Base-by-base conservation (phyloP, 2,888 invertebrate species). In the Hoplodrina ambigua region DNA sequence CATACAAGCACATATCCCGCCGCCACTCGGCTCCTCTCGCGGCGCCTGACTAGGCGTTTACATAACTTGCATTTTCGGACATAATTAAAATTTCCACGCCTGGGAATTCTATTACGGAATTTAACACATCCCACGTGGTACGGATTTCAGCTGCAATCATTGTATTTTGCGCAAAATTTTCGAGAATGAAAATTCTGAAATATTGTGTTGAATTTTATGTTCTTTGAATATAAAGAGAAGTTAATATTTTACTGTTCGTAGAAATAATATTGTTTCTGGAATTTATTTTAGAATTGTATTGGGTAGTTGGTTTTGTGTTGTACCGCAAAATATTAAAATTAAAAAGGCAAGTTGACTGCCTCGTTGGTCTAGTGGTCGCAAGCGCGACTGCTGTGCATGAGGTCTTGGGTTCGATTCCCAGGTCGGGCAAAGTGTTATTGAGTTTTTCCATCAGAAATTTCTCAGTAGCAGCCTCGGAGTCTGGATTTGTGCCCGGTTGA, bases 21-120 rank as follows among this genome's bases (percentile, higher is more conserved):
- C 69, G 72, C 65, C 64, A 55, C 64, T 72, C 80, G 77, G 61
- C 78, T 62, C 49, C 59, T 54, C 62, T 75, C 80, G 68, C 71
- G 71, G 72, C 69, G 72, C 81, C 86, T 84, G 83, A 88, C 88
- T 86, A 86, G 75, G 85, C 86, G 87, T 86, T 86, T 81, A 83
- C 83, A 85, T 83, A 88, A 87, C 88, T 86, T 87, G 83, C 83
- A 89, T 88, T 89, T 89, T 89, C 86, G 86, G 85, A 86, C 88
- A 88, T 86, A 89, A 90, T 91, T 91, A 89, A 90, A 89, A 90
- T 89, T 87, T 90, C 85, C 87, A 83, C 84, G 82, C 76, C 72
- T 70, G 84, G 79, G 81, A 88, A 89, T 89, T 85, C 85, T 89
- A 87, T 89, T 87, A 88, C 84, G 88, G 86, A 89, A 89, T 87